phyloP scores from a whole-genome alignment of 1,140 invertebrate genomes.

The Brachionus manjavacas region DNA sequence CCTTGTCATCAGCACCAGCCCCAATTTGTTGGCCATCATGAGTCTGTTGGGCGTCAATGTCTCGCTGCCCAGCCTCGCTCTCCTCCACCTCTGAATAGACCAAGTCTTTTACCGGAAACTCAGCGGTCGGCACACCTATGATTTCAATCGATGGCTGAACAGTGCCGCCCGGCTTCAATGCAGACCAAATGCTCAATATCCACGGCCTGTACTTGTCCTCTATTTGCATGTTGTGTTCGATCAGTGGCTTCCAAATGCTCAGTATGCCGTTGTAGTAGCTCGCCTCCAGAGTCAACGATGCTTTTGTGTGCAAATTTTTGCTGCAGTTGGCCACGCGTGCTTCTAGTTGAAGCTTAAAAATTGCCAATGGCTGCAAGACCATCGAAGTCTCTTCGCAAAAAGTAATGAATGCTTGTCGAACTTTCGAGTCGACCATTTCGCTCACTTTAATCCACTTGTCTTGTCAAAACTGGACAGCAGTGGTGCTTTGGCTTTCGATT shows the following conservation, averaged over 20 bases:
- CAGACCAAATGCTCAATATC: slow-evolving; percentile 50
- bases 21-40: no score
- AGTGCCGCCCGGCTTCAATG: slow-evolving; percentile 12
- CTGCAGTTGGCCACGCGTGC: slow-evolving; percentile 21
- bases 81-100: background rate
- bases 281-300: slow-evolving; percentile 65
- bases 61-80: background rate
- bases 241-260: slow-evolving; percentile 71
- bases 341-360: slow-evolving; percentile 29
- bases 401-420: background rate
- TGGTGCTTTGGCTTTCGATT: no score
- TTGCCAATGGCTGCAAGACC: slow-evolving; percentile 23
- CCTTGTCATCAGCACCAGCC: no score
- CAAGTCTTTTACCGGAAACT: slow-evolving; percentile 29
- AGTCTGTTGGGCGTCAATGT: background rate
- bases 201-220: slow-evolving; percentile 68
- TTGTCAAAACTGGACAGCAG: background rate
- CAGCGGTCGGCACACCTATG: background rate
- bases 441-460: background rate
- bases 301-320: slow-evolving; percentile 50
- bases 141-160: slow-evolving; percentile 8
- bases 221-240: slow-evolving; percentile 69
- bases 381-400: slow-evolving; percentile 24
- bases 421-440: background rate
- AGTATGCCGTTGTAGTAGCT: slow-evolving; percentile 70